phyloP scores from a whole-genome alignment of 2,888 invertebrate genomes.

The Zygaena filipendulae region DNA sequence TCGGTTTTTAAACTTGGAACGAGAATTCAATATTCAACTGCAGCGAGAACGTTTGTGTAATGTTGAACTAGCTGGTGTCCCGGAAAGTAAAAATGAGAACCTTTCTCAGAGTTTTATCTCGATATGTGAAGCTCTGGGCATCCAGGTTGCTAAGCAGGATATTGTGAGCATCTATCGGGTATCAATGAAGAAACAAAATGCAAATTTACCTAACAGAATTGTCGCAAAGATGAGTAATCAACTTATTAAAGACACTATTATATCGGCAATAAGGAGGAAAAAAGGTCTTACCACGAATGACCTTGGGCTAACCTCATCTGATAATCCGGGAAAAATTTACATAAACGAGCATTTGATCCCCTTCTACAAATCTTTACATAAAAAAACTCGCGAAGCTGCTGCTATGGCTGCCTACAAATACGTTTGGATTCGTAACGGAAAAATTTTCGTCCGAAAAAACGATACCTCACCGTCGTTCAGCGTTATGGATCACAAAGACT shows the following conservation, averaged over 20 bases:
- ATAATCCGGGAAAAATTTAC: neutral
- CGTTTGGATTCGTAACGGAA: slow-evolving; percentile 3
- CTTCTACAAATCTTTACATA: neutral
- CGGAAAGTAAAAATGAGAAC: too few species aligned
- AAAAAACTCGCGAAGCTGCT: neutral
- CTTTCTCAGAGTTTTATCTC: too few species aligned
- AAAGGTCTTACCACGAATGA: slow-evolving; percentile 1
- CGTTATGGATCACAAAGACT: neutral
- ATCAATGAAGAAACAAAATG: too few species aligned
- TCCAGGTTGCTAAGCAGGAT: too few species aligned
- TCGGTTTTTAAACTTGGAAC: too few species aligned
- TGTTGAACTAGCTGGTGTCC: too few species aligned
- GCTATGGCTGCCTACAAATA: neutral
- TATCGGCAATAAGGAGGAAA: slow-evolving; percentile 1
- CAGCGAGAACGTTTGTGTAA: too few species aligned
- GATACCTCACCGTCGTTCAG: slow-evolving; percentile 1
- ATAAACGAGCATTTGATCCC: slow-evolving; percentile 4
- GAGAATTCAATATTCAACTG: too few species aligned
- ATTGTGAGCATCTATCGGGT: too few species aligned
- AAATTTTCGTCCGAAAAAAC: neutral
- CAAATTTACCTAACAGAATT: too few species aligned
- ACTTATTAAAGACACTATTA: slow-evolving; percentile 2
- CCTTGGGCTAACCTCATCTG: neutral
- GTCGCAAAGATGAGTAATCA: too few species aligned
- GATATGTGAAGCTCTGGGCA: too few species aligned